Conservation (phyloP, 2,888 invertebrate species). For the Drosophila tripunctata region DNA sequence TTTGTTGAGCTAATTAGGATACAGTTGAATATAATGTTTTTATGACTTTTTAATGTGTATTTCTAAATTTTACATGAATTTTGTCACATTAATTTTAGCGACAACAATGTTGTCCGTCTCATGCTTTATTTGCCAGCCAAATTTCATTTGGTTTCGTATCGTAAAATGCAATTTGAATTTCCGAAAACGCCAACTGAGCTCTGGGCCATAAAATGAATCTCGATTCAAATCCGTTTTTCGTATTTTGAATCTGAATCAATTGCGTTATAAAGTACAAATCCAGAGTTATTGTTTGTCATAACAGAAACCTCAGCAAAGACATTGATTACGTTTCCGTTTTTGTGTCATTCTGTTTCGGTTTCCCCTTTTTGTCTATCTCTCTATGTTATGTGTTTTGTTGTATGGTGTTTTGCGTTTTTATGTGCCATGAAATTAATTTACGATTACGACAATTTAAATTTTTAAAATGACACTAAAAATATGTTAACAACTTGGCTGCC, state of each 20-base stretch:
- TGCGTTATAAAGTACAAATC: constrained; percentile 46
- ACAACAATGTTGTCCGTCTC: constrained; percentile 17
- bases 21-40: constrained; percentile 79
- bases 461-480: constrained; percentile 79
- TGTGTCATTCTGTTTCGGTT: constrained; percentile 2
- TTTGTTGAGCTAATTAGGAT: constrained; percentile 74
- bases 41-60: constrained; percentile 79
- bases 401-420: constrained; percentile 67
- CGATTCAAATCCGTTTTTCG: constrained; percentile 14
- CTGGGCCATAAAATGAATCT: constrained; percentile 33
- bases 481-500: constrained; percentile 68
- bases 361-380: not conserved
- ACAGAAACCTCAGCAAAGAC: constrained; percentile 9
- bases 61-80: constrained; percentile 62
- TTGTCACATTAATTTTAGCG: constrained; percentile 44
- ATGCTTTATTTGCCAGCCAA: constrained; percentile 2
- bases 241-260: constrained; percentile 35
- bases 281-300: not conserved
- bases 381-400: constrained; percentile 9
- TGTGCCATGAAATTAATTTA: constrained; percentile 84
- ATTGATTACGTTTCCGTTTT: constrained; percentile 11
- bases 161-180: constrained; percentile 8
- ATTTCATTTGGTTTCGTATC: constrained; percentile 19
- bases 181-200: constrained; percentile 2
- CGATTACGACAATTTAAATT: constrained; percentile 82